These are phyloP conservation scores for Tachysurus fulvidraco DNA, from an alignment of 2,113 vertebrate genomes.

Conservation along the genomic window DNA sequence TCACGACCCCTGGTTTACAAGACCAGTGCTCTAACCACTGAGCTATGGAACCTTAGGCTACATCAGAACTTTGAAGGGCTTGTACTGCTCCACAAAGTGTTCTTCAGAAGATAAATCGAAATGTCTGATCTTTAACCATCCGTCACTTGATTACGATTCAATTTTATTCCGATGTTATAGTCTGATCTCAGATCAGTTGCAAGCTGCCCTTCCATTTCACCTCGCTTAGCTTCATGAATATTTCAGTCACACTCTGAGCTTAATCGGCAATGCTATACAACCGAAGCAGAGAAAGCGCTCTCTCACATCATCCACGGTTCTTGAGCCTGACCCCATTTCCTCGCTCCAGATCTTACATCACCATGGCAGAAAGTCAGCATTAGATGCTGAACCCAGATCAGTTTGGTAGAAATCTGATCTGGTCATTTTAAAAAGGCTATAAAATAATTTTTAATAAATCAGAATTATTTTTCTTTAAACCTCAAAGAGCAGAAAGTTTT, in stretches of 20 bases:
- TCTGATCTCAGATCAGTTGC: slow-evolving; percentile 45
- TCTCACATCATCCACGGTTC: neutral
- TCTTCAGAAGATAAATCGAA: neutral
- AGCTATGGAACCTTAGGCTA: no score
- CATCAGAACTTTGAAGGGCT: no score
- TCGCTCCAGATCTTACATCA: neutral
- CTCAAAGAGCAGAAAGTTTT: neutral
- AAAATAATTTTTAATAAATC: neutral
- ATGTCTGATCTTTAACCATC: neutral
- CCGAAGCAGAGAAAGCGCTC: slow-evolving; percentile 16
- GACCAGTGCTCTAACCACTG: no score
- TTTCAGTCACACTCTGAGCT: slow-evolving; percentile 66
- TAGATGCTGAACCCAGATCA: neutral
- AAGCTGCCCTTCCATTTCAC: slow-evolving; percentile 46
- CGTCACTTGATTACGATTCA: neutral
- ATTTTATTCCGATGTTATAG: neutral
- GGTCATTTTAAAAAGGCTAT: neutral
- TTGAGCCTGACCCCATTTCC: slow-evolving; percentile 25
- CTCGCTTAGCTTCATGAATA: slow-evolving; percentile 65
- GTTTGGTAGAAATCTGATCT: neutral
- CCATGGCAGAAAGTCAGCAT: neutral
- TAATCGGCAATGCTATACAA: slow-evolving; percentile 54
- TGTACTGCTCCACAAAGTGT: neutral
- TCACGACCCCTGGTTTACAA: no score
- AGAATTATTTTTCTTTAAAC: neutral